phyloP scores from a whole-genome alignment of 2,797 vertebrate species.

The Aotus griseimembra region DNA sequence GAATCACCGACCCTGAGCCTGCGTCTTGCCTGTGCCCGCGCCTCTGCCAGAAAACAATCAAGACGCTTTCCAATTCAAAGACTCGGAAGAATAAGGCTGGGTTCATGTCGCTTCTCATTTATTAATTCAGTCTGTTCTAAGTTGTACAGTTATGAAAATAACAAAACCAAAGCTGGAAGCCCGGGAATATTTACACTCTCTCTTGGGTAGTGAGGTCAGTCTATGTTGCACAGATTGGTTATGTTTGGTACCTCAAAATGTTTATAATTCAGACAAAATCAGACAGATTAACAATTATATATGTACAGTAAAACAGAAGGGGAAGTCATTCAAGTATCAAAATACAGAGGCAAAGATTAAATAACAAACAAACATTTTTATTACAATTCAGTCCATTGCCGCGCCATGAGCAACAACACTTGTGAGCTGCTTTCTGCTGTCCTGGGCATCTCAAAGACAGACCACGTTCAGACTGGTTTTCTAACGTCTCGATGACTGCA shows the following conservation, averaged over 20 bases:
- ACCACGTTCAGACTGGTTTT: conserved; percentile 25
- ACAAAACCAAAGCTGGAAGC: conserved; percentile 96
- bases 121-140: conserved; percentile 90
- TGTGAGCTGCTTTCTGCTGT: conserved; percentile 82
- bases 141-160: conserved; percentile 97
- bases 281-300: conserved; percentile 87
- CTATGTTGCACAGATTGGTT: conserved; percentile 86
- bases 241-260: conserved; percentile 93
- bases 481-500: conserved; percentile 7
- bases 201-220: conserved; percentile 92
- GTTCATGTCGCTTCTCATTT: conserved; percentile 84
- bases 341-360: conserved; percentile 95
- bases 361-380: conserved; percentile 95
- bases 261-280: conserved; percentile 89
- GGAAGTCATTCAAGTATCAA: conserved; percentile 98
- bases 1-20: fast-evolving
- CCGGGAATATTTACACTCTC: conserved; percentile 94
- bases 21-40: fast-evolving
- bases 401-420: conserved; percentile 88
- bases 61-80: background rate
- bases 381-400: conserved; percentile 90
- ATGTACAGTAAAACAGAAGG: conserved; percentile 93
- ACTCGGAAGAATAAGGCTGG: conserved; percentile 2
- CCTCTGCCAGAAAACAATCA: background rate
- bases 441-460: conserved; percentile 62